These are phyloP conservation scores for Rhyacichthys aspro DNA, from an alignment of 2,797 vertebrate species.

Conservation along the genomic window DNA sequence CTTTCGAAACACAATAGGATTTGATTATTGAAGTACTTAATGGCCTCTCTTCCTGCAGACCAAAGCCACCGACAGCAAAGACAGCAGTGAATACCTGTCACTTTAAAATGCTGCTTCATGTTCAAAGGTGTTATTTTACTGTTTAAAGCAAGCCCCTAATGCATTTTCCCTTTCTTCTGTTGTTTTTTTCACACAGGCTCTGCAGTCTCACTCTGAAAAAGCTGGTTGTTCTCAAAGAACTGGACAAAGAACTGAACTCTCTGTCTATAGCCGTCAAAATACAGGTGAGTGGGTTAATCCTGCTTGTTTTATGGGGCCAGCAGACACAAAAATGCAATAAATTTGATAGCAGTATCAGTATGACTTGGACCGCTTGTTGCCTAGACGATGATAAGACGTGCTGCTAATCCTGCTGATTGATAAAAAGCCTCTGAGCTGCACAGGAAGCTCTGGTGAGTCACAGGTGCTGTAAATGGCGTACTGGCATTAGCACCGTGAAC, in stretches of 20 bases:
- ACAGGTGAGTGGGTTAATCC: slow-evolving; percentile 73
- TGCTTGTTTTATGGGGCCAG: background rate
- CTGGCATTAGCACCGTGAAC: slow-evolving; percentile 49
- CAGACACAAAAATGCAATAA: slow-evolving; percentile 7
- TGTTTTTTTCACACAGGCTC: slow-evolving; percentile 64
- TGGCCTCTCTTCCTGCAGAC: slow-evolving; percentile 3
- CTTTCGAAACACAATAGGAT: background rate
- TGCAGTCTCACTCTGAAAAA: slow-evolving; percentile 86
- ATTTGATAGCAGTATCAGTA: slow-evolving; percentile 8
- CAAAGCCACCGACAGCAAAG: slow-evolving; percentile 6
- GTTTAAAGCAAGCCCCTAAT: slow-evolving; percentile 33
- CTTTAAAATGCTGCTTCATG: slow-evolving; percentile 3
- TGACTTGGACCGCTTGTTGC: slow-evolving; percentile 26
- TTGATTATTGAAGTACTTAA: slow-evolving; percentile 16
- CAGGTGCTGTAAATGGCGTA: slow-evolving; percentile 42
- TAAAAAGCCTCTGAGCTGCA: slow-evolving; percentile 44
- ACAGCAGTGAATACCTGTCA: slow-evolving; percentile 8
- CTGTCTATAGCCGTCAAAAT: slow-evolving; percentile 86
- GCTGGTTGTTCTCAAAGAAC: slow-evolving; percentile 83
- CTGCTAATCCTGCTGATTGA: slow-evolving; percentile 52
- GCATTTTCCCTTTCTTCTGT: background rate
- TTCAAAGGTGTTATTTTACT: slow-evolving; percentile 14
- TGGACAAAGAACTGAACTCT: slow-evolving; percentile 84
- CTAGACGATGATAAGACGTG: slow-evolving; percentile 27
- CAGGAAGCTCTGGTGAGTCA: slow-evolving; percentile 47